Evolutionary conservation across 2,113 vertebrate genomes (phyloP).

Genomic region (Opisthocomus hoazin): DNA sequence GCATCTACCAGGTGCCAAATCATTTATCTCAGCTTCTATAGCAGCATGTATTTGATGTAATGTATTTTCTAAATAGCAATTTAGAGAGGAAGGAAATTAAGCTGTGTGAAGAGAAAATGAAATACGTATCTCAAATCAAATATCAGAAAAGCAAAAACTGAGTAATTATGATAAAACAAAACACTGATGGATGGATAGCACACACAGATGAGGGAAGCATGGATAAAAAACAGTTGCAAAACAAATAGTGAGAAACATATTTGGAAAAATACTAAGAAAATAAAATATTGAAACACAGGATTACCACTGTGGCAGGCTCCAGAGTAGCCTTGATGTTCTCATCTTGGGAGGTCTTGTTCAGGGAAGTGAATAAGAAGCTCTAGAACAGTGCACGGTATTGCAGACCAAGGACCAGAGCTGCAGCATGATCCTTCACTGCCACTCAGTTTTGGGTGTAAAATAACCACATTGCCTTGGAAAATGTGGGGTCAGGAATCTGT

Average conservation of each 20-base stretch:
- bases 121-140: not conserved
- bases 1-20: not conserved
- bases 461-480: not conserved
- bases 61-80: not conserved
- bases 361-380: not conserved
- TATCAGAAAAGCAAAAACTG: not conserved
- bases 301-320: not conserved
- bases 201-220: not conserved
- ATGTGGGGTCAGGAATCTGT: not conserved
- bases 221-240: not conserved
- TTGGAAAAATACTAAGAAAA: not conserved
- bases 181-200: not conserved
- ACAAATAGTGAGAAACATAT: not conserved
- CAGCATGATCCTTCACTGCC: not conserved
- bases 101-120: not conserved
- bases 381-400: not conserved
- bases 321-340: not conserved
- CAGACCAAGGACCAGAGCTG: not conserved
- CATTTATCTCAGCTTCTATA: not conserved
- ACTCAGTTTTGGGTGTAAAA: not conserved
- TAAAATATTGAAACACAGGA: not conserved
- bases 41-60: not conserved
- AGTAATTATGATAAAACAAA: constrained; percentile 1
- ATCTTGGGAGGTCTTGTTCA: not conserved
- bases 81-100: constrained; percentile 24